phyloP scores from a whole-genome alignment of 1,140 invertebrate genomes.

The Acromyrmex heyeri region DNA sequence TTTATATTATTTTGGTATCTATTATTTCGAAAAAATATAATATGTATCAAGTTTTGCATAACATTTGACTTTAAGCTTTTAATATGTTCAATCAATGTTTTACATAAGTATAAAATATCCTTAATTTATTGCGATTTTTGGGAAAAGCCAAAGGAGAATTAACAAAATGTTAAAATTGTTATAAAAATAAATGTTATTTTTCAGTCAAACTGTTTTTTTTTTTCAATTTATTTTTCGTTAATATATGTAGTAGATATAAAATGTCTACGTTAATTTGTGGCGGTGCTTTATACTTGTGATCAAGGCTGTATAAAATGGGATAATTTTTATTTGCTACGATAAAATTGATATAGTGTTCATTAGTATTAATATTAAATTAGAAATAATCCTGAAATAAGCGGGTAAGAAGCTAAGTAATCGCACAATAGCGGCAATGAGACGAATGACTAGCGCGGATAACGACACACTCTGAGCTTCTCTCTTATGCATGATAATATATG shows the following conservation, averaged over 20 bases:
- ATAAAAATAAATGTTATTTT: too few relatives aligned
- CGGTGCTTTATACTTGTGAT: too few relatives aligned
- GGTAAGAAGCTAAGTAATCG: conserved; percentile 33
- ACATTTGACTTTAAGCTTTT: neutral
- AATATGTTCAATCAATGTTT: neutral
- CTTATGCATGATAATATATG: conserved; percentile 47
- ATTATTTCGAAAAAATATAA: neutral
- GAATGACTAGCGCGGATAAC: conserved; percentile 56
- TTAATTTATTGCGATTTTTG: too few relatives aligned
- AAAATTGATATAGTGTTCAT: neutral
- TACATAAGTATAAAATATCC: neutral
- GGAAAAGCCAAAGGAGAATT: too few relatives aligned
- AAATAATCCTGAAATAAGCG: neutral
- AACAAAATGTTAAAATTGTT: too few relatives aligned
- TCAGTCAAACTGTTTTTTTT: too few relatives aligned
- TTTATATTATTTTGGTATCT: too few relatives aligned
- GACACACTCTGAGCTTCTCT: neutral
- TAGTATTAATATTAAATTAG: neutral
- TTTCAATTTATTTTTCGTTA: too few relatives aligned
- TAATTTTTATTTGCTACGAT: neutral
- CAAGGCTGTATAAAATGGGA: neutral
- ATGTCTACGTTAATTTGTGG: too few relatives aligned
- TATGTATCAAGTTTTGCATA: too few relatives aligned
- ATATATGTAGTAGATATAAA: too few relatives aligned
- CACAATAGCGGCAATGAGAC: conserved; percentile 50